Percentiles rank a stretch among this genome's conserved stretches.
Evolutionary conservation across 2,113 vertebrate species (phyloP).

Genomic region (Rissa tridactyla): DNA sequence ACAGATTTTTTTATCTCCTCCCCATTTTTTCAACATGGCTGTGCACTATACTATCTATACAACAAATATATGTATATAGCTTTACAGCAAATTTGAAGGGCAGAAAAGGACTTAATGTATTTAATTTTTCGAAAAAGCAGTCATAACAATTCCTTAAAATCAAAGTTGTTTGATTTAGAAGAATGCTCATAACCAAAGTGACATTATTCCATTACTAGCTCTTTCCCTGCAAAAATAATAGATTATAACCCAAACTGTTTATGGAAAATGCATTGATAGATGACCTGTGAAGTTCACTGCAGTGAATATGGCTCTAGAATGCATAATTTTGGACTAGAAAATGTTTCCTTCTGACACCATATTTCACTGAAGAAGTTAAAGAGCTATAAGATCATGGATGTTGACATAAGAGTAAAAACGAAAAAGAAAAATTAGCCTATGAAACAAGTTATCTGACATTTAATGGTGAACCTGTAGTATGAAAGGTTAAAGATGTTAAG

Average conservation of each 20-base stretch:
- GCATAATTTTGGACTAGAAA: constrained; percentile 37
- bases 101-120: background rate
- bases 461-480: constrained; percentile 15
- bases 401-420: constrained; percentile 25
- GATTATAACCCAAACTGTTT: background rate
- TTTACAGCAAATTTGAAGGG: background rate
- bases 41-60: background rate
- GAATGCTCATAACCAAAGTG: background rate
- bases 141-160: background rate
- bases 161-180: background rate
- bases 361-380: constrained; percentile 57
- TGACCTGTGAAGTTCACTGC: background rate
- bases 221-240: background rate
- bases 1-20: background rate
- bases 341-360: constrained; percentile 23
- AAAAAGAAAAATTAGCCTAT: constrained; percentile 58
- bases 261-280: background rate
- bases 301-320: constrained; percentile 12
- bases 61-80: background rate
- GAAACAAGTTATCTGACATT: constrained; percentile 41
- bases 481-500: constrained; percentile 47
- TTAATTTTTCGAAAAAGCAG: background rate
- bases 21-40: background rate
- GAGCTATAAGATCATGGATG: constrained; percentile 4
- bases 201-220: background rate